Percentiles rank a stretch among this genome's conserved stretches.
These are phyloP conservation scores for Eubasilissa regina DNA, from an alignment of 1,140 invertebrate genomes.

Conservation along the genomic window DNA sequence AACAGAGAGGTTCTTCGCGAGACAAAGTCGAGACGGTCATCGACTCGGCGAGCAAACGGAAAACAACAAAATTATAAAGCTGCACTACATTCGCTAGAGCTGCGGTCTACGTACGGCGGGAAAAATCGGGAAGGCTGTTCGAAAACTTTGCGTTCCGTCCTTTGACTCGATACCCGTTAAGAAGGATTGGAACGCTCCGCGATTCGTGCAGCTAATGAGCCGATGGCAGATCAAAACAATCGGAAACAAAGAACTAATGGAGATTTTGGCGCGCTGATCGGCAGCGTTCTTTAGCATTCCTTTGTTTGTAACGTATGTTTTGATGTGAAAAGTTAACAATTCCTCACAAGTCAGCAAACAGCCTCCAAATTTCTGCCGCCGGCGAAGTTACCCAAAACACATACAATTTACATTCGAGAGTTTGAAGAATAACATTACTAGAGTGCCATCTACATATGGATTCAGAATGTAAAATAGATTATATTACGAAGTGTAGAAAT, in stretches of 20 bases:
- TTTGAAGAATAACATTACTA: background rate
- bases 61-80: slow-evolving; percentile 33
- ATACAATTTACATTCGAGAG: slow-evolving; percentile 25
- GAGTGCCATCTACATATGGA: slow-evolving; percentile 24
- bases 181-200: no score
- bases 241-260: no score
- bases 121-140: slow-evolving; percentile 78
- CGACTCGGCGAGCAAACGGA: slow-evolving; percentile 25
- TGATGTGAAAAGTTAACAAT: background rate
- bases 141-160: slow-evolving; percentile 75
- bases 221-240: no score
- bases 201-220: no score
- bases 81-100: background rate
- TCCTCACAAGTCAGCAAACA: slow-evolving; percentile 70
- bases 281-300: background rate
- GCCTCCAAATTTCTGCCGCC: slow-evolving; percentile 76
- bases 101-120: slow-evolving; percentile 14
- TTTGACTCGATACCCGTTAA: slow-evolving; percentile 27
- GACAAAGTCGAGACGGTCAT: slow-evolving; percentile 48
- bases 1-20: slow-evolving; percentile 66
- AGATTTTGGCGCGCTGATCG: background rate
- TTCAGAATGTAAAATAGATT: slow-evolving; percentile 16
- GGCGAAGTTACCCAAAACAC: slow-evolving; percentile 46
- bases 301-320: slow-evolving; percentile 7
- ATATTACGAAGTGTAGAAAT: background rate